Base-by-base conservation (phyloP, 2,797 vertebrate species). In the Gobionotothen gibberifrons region DNA sequence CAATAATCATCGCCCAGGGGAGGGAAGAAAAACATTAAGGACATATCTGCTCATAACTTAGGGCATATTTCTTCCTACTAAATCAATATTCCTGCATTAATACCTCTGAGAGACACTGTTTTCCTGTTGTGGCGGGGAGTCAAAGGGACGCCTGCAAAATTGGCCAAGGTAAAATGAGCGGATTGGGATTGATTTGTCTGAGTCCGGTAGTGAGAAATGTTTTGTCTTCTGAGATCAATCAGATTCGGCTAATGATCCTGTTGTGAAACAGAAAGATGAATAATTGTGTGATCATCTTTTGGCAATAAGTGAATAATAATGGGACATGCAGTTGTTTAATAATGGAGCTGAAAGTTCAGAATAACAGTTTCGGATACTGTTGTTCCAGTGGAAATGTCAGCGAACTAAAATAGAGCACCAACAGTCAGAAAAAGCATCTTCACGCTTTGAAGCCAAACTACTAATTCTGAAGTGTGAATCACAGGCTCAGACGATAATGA, bases 41-140 rank as follows among this genome's bases (percentile, higher is more conserved):
- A 89, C 87, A 90, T 85, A 89, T 81, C 90, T 87, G 81, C 77
- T 89, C 74, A 91, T 85, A 87, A 86, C 77, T 83, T 74, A 81
- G 89, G 91, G 74, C 90, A 93, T 93, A 92, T 78, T 76, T 88
- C 90, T 91, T 83, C 82, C 88, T 74, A 87, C 69, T 79, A 51
- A 90, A 95, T 97, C 96, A 89, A 96, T 96, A 95, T 89, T 93
- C 92, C 74, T 84, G 83, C 80, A 87, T 93, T 92, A 90, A 84
- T 91, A 84, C 80, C 68, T 55, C 48, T 46, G 71, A 85, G 87
- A 90, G 62, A 74, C 55, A 66, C 67, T 2, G 69, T 68, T 72
- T 86, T 82, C 63, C 71, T 78, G 63, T 44, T 59, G 67, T 79
- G 8, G 32, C 4, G 32, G 8, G 8, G 8, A 36, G 32, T 36